Evolutionary conservation across 2,888 invertebrate genomes (phyloP), one percentile per base, ranked within the genome.

Genomic region (Amphipyra berbera): DNA sequence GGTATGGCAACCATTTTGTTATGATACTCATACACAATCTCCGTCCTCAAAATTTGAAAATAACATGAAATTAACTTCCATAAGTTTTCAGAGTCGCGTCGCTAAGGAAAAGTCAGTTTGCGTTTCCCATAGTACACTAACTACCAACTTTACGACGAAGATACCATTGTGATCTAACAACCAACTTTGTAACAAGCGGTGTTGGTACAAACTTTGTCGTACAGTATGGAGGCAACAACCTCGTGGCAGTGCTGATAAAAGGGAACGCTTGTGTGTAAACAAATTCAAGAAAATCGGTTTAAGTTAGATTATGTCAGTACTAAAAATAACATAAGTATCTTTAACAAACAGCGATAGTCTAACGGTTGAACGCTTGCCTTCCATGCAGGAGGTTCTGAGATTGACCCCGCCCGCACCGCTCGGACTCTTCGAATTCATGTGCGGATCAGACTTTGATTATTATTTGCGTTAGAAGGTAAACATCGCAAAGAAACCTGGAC

Each of bases 81-180:
- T 45, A 61, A 67, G 59, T 64, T 62, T 67, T 69, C 49, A 44
- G 30, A 30, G 45, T n/a, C 30, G 68, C 40, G 8, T 49, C 40
- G 30, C 42, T 56, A 37, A 48, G 30, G 52, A 42, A 56, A 56
- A 61, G 53, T 54, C 46, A 68, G 61, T 69, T 69, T 35, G 56
- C 14, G 48, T 69, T 58, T 50, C 54, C 50, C 47, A 33, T 42
- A 53, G 55, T 55, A 62, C 33, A 13, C 54, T 61, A 67, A 56
- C 67, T 27, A 61, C 27, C 52, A 56, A 38, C 21, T 55, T 60
- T 52, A 71, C 61, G 72, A 54, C 21, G 52, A 30, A 44, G 70
- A 72, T 72, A 47, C 62, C 7, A 72, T 70, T 70, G 73, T 70
- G 72, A 69, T 66, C 69, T 61, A 56, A 61, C 54, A 40, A 13